Evolutionary conservation across 2,797 vertebrate species (phyloP).

Genomic region (Typhlichthys eigenmanni): DNA sequence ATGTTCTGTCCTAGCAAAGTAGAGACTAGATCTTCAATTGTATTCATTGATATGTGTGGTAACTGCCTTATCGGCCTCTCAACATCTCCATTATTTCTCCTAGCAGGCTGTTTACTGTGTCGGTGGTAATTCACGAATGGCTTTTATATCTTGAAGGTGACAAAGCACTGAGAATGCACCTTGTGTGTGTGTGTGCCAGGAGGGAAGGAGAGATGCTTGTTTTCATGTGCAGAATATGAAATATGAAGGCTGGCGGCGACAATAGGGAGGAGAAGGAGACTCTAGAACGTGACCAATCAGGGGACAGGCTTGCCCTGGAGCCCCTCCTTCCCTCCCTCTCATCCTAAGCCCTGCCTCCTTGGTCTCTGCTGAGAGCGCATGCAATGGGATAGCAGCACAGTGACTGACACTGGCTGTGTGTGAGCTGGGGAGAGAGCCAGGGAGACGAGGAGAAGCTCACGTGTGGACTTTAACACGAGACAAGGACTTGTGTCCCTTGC

Average conservation of each 20-base stretch:
- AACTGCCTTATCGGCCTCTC: neutral
- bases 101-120: neutral
- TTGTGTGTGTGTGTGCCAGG: slow-evolving; percentile 14
- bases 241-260: slow-evolving; percentile 49
- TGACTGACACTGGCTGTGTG: slow-evolving; percentile 44
- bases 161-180: neutral
- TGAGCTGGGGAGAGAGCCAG: slow-evolving; percentile 26
- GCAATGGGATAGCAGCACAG: slow-evolving; percentile 53
- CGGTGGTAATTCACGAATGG: slow-evolving; percentile 5
- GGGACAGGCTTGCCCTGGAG: slow-evolving; percentile 27
- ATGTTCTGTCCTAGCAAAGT: no score
- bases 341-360: slow-evolving; percentile 42
- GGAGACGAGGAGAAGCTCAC: neutral
- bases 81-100: neutral
- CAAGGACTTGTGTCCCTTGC: neutral
- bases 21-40: no score
- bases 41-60: no score
- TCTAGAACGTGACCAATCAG: slow-evolving; percentile 45
- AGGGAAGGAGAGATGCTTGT: slow-evolving; percentile 44
- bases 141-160: slow-evolving; percentile 4
- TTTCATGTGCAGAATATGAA: slow-evolving; percentile 63
- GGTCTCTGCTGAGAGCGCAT: slow-evolving; percentile 42
- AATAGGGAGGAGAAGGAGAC: slow-evolving; percentile 37
- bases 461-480: neutral
- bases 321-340: slow-evolving; percentile 12